Evolutionary conservation across 2,113 vertebrate genomes (phyloP).

Genomic region (Podocnemis expansa): DNA sequence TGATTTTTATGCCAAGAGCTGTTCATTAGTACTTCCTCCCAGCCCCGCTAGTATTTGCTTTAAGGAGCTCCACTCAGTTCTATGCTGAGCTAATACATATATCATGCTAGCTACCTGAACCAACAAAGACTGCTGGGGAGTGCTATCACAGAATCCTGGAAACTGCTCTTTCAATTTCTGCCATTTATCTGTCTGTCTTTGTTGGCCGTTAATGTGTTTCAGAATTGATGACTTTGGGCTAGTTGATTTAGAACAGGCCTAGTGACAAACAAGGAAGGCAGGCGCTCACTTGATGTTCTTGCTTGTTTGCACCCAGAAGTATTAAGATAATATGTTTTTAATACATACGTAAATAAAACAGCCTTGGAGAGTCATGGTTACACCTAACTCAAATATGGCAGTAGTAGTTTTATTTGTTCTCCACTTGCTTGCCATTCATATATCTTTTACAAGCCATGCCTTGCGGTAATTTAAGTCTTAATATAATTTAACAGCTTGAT

Average conservation of each 20-base stretch:
- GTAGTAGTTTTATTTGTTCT: not conserved
- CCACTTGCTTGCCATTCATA: not conserved
- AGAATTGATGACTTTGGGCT: not conserved
- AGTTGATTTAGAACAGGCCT: not conserved
- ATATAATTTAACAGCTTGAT: not conserved
- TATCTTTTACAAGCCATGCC: not conserved
- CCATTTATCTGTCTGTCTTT: not conserved
- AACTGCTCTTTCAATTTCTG: not conserved
- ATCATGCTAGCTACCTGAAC: not conserved
- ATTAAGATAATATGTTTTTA: not conserved
- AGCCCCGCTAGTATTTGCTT: not conserved
- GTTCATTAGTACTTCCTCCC: not conserved
- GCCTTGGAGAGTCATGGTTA: not conserved
- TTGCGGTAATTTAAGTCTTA: not conserved
- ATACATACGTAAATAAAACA: not conserved
- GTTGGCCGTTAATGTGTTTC: not conserved
- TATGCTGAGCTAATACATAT: not conserved
- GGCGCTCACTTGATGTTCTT: not conserved
- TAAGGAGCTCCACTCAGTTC: not conserved
- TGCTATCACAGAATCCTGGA: not conserved
- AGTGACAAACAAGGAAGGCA: not conserved
- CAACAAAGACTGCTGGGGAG: not conserved
- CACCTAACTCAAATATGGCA: not conserved
- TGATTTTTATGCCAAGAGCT: not conserved
- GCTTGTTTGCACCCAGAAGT: not conserved